A percentile compares a stretch with the other conserved stretches of the same genome.
Evolutionary conservation across 2,113 vertebrate species (phyloP).

Genomic region (Procapra przewalskii): DNA sequence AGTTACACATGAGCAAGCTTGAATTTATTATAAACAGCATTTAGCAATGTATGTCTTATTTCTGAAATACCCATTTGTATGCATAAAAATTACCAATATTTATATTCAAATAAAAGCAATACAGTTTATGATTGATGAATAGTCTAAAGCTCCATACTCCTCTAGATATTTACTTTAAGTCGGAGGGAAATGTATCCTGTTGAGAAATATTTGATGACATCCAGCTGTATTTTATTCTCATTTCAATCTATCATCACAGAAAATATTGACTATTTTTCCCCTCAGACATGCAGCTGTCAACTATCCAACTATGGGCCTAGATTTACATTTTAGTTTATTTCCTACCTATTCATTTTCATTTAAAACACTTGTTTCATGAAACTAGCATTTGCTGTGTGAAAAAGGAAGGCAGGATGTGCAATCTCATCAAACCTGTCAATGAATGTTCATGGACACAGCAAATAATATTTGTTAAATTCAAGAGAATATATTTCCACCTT

Average conservation of each 20-base stretch:
- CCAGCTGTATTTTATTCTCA: constrained; percentile 49
- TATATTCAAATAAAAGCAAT: neutral
- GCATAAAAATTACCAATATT: neutral
- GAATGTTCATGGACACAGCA: neutral
- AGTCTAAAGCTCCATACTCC: neutral
- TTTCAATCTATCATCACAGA: constrained; percentile 50
- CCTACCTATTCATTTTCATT: constrained; percentile 71
- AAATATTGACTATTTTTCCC: constrained; percentile 57
- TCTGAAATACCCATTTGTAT: neutral
- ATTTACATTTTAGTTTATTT: constrained; percentile 65
- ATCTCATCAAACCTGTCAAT: constrained; percentile 48
- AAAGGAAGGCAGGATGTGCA: constrained; percentile 27
- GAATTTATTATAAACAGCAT: neutral
- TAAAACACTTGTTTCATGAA: constrained; percentile 61
- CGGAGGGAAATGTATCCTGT: neutral
- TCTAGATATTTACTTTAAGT: neutral
- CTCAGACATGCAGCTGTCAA: constrained; percentile 58
- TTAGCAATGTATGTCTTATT: constrained; percentile 11
- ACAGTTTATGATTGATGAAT: neutral
- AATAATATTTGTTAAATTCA: constrained; percentile 31
- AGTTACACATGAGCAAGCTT: neutral
- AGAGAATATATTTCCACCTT: neutral
- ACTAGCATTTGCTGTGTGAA: constrained; percentile 35
- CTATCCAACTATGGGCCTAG: constrained; percentile 24
- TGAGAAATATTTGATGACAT: constrained; percentile 27